Base-by-base conservation (phyloP, 2,113 vertebrate species). In the Gopherus evgoodei region DNA sequence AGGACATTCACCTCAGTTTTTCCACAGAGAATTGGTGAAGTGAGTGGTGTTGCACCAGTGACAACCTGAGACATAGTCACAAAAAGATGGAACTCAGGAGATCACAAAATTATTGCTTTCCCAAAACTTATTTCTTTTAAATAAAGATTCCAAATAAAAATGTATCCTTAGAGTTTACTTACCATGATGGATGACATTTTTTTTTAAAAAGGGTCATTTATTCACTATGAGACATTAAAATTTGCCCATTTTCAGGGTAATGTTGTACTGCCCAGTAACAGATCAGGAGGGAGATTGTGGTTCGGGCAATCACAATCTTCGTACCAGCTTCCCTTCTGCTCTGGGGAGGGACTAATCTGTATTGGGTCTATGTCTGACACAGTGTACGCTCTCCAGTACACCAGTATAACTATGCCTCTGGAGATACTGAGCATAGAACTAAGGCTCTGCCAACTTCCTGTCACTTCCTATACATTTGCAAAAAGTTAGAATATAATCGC, bases 11-110 rank as follows among this genome's bases (percentile, higher is more conserved):
- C 5, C 4, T 8, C 4, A 29, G 9, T 52, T 87, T 54, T 90
- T 19, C 14, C 65, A 19, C 65, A n/a, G 31, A 5, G 35, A 69
- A 69, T 69, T 35, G 35, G 62, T 65, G 31, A 59, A 29, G 27
- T 57, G 19, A 12, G 29, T 84, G 75, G 84, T 57, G 4, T 5
- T 0, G 5, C 6, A 69, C 1, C 52, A 81, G 1, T 42, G 29
- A 90, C n/a, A 91, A 69, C 29, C 62, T 76, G 83, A 82, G 87
- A 92, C 91, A 93, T 92, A 85, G 56, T 87, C 88, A 93, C 0
- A 0, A 2, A 47, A 44, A 92, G 12, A 69, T 0, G 47, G 29
- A 89, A 35, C 47, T 89, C 76, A 69, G 31, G 13, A 89, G 17
- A 94, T 49, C 76, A 95, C 1, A 2, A 1, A 59, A 59, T 91